Conservation (phyloP, 2,888 invertebrate species). For the Chorisops tibialis region DNA sequence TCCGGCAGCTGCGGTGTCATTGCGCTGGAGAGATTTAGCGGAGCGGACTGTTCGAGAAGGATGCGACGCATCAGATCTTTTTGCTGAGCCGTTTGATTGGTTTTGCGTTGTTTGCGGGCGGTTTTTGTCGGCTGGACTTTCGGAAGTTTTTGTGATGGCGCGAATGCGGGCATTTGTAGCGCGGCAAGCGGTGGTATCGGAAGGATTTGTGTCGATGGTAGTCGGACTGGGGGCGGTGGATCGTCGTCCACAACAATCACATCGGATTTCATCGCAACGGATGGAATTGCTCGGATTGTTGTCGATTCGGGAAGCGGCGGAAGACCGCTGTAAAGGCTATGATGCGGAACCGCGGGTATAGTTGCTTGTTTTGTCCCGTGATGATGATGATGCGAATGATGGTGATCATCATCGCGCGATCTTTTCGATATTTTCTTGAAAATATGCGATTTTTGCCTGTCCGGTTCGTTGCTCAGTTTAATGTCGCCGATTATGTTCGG, state of each 20-base stretch:
- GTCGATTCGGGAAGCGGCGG: conserved; percentile 7
- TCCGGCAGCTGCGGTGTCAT: no score
- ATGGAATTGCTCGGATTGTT: conserved; percentile 10
- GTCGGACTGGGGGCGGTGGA: conserved; percentile 4
- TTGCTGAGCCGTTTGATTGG: conserved; percentile 26
- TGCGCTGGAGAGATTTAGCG: conserved; percentile 28
- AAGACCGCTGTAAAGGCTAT: neutral
- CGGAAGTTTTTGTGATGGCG: neutral
- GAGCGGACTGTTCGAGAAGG: conserved; percentile 22
- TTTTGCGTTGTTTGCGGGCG: conserved; percentile 45
- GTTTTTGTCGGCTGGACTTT: conserved; percentile 24
- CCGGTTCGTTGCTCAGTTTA: conserved; percentile 68
- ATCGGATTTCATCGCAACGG: conserved; percentile 9
- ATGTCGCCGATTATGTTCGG: neutral
- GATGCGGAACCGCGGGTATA: neutral
- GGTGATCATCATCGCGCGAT: conserved; percentile 32
- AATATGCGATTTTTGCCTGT: conserved; percentile 81
- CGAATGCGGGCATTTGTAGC: neutral
- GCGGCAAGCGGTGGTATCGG: neutral
- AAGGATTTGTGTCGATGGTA: neutral
- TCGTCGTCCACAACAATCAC: conserved; percentile 36
- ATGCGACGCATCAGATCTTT: neutral
- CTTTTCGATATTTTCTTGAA: conserved; percentile 73
- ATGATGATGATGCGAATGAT: conserved; percentile 37
- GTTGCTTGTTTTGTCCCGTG: neutral